phyloP scores from a whole-genome alignment of 1,140 invertebrate species.

The Mizuhopecten yessoensis region DNA sequence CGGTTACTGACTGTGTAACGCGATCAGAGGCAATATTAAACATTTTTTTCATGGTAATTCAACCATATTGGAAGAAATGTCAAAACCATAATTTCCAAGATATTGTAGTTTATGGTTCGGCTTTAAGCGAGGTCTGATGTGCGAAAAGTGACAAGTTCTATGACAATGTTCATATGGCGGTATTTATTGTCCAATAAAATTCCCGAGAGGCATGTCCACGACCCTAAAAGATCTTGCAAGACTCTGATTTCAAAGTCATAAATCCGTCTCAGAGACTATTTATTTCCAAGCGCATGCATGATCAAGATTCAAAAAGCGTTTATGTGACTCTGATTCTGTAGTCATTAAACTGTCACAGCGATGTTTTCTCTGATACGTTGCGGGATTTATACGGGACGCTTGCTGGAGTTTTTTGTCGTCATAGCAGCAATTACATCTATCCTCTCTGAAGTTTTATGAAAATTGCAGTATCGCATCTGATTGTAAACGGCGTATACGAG shows the following conservation, averaged over 20 bases:
- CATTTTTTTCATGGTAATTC: background rate
- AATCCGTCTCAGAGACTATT: background rate
- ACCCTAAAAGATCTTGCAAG: background rate
- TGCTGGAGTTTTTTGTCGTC: constrained; percentile 10
- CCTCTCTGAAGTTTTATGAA: constrained; percentile 6
- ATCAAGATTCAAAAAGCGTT: constrained; percentile 28
- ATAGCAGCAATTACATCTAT: background rate
- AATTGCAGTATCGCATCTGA: background rate
- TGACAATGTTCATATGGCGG: background rate
- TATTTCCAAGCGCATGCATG: background rate
- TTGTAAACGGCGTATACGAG: background rate
- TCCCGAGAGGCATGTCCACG: constrained; percentile 6
- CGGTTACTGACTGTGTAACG: background rate
- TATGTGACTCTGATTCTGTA: background rate
- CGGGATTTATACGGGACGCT: background rate
- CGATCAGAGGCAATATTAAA: background rate
- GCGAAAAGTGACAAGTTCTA: constrained; percentile 17
- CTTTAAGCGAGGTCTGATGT: background rate
- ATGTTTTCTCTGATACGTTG: background rate
- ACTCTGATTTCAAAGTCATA: constrained; percentile 5
- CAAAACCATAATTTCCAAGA: background rate
- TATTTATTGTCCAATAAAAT: constrained; percentile 13
- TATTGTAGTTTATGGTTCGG: background rate
- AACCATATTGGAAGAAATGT: constrained; percentile 27
- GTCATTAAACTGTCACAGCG: constrained; percentile 37